Conservation (phyloP, 2,113 vertebrate genomes). For the Mirza zaza region DNA sequence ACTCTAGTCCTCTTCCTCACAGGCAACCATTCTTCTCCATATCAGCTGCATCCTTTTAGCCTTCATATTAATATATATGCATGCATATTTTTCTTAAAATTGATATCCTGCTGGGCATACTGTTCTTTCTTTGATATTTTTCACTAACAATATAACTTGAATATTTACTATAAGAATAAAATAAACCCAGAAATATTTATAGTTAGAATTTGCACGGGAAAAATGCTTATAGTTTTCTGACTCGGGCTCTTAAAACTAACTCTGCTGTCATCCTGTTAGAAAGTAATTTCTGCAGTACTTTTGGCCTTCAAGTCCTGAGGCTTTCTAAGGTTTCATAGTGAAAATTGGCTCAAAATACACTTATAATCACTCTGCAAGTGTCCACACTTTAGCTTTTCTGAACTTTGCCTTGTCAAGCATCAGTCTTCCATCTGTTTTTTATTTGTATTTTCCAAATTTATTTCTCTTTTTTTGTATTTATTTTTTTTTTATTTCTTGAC, state of each 20-base stretch:
- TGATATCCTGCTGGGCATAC: background rate
- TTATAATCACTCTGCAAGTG: fast-evolving
- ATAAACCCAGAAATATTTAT: background rate
- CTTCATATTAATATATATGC: background rate
- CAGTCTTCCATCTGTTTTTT: background rate
- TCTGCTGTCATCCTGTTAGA: background rate
- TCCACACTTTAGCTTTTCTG: background rate
- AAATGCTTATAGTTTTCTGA: background rate
- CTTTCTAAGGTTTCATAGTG: background rate
- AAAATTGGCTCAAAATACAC: background rate
- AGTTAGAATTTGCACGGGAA: background rate
- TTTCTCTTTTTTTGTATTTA: no score
- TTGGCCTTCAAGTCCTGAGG: background rate
- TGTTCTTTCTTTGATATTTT: background rate
- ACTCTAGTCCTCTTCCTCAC: background rate
- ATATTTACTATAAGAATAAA: constrained; percentile 8
- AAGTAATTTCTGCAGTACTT: background rate
- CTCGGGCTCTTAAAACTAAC: background rate
- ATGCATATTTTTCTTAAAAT: background rate
- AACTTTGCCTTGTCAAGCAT: background rate
- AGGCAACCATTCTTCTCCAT: no score
- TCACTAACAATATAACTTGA: background rate
- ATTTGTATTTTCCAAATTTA: background rate
- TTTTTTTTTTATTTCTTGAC: background rate
- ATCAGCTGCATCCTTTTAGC: background rate